Evolutionary conservation across 2,113 vertebrate species (phyloP).

Genomic region (Syngnathus typhle): DNA sequence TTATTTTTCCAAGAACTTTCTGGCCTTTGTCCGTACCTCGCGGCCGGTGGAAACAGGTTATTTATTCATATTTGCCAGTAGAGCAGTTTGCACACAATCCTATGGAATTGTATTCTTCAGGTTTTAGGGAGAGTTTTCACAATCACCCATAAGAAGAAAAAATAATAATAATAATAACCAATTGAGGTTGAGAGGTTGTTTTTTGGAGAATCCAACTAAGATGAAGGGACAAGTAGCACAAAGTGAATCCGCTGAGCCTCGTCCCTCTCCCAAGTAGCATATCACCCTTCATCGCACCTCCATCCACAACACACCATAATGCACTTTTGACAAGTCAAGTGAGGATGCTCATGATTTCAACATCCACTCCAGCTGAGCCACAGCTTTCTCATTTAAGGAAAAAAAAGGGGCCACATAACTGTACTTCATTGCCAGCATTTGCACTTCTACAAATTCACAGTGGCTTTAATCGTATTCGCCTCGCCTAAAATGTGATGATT

Average conservation of each 20-base stretch:
- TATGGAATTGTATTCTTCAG: constrained; percentile 65
- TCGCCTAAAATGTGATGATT: constrained; percentile 44
- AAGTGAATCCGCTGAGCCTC: constrained; percentile 30
- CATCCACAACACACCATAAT: constrained; percentile 44
- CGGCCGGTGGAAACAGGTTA: constrained; percentile 43
- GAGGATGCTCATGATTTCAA: constrained; percentile 17
- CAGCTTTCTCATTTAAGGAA: constrained; percentile 19
- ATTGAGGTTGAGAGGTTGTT: constrained; percentile 14
- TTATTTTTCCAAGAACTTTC: constrained; percentile 9
- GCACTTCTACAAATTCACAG: constrained; percentile 31
- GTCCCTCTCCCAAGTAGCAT: constrained; percentile 48
- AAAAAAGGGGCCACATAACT: constrained; percentile 28
- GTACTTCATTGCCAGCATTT: constrained; percentile 26
- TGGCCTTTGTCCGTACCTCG: constrained; percentile 55
- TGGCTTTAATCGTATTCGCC: constrained; percentile 49
- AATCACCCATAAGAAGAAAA: background rate
- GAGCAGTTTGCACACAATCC: constrained; percentile 69
- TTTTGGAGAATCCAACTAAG: constrained; percentile 31
- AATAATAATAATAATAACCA: background rate
- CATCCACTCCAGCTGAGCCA: constrained; percentile 22
- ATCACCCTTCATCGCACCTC: constrained; percentile 34
- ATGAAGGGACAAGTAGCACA: constrained; percentile 55
- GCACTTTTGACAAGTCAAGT: constrained; percentile 55
- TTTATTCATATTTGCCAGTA: constrained; percentile 48
- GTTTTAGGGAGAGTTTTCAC: constrained; percentile 25